Conservation (phyloP, 2,113 vertebrate species). For the Ctenomys sociabilis region DNA sequence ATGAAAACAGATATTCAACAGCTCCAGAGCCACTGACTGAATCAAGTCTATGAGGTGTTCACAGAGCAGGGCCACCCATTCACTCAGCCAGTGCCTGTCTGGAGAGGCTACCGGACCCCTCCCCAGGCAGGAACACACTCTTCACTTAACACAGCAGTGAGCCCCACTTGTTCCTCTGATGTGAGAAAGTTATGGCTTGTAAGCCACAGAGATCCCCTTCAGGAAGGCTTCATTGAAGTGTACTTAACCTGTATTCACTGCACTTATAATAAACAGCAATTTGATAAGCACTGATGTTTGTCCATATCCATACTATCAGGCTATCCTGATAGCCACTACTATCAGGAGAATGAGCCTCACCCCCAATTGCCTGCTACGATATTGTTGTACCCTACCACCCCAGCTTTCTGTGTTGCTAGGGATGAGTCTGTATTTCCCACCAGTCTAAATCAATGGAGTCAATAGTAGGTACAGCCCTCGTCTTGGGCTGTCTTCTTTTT, state of each 20-base stretch:
- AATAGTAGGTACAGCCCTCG: background rate
- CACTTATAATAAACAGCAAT: background rate
- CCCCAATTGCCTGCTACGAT: background rate
- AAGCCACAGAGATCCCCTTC: background rate
- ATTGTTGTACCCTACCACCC: background rate
- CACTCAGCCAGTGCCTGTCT: background rate
- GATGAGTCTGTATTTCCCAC: background rate
- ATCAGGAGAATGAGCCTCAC: background rate
- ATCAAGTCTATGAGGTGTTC: background rate
- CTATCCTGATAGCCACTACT: too few species aligned
- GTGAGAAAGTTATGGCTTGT: background rate
- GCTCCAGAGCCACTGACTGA: background rate
- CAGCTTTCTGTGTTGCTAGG: background rate
- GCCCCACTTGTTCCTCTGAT: background rate
- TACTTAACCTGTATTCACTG: background rate
- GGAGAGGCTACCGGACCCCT: background rate
- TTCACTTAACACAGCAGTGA: fast-evolving
- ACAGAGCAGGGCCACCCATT: background rate
- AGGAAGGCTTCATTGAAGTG: background rate
- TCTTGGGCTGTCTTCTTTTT: background rate
- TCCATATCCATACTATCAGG: background rate
- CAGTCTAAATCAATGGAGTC: background rate
- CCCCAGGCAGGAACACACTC: background rate
- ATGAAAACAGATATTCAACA: background rate
- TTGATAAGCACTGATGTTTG: background rate